Percentiles rank a stretch among this genome's conserved stretches.
These are phyloP conservation scores for Caenorhabditis sp. DNA, from an alignment of 2,888 invertebrate genomes.

Conservation along the genomic window DNA sequence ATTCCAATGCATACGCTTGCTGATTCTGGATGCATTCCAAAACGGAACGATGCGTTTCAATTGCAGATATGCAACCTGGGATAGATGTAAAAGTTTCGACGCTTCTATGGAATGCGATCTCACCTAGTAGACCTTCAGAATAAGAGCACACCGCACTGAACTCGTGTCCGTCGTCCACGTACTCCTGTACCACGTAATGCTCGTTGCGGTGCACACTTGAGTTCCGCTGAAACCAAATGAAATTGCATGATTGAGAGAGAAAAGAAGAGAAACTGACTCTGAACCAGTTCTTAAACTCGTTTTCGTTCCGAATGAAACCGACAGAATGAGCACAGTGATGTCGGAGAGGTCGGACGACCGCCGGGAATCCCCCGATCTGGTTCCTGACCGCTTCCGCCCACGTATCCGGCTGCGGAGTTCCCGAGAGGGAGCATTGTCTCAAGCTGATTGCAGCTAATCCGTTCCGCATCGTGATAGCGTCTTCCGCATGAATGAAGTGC, in stretches of 20 bases:
- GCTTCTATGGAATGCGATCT: no score
- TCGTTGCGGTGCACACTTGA: constrained; percentile 66
- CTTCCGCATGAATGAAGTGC: constrained; percentile 56
- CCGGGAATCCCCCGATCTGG: constrained; percentile 67
- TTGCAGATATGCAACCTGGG: constrained; percentile 66
- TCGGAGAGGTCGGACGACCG: constrained; percentile 57
- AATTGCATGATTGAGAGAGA: not conserved
- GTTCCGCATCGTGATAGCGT: constrained; percentile 59
- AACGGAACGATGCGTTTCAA: constrained; percentile 63
- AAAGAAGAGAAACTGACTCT: constrained; percentile 44
- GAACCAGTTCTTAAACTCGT: constrained; percentile 65
- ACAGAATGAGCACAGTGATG: constrained; percentile 66
- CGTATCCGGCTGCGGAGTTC: constrained; percentile 65
- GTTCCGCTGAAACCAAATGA: constrained; percentile 57
- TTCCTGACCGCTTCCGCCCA: constrained; percentile 65
- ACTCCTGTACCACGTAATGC: constrained; percentile 72
- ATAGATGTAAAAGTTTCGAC: not conserved
- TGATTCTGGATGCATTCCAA: constrained; percentile 67
- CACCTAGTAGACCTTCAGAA: constrained; percentile 69
- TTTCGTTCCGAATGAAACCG: constrained; percentile 60
- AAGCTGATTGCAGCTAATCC: constrained; percentile 61
- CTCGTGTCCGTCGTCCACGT: constrained; percentile 72
- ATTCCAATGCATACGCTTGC: constrained; percentile 69
- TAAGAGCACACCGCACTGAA: constrained; percentile 71
- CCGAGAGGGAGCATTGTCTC: constrained; percentile 64